Percentiles rank a stretch among this genome's conserved stretches.
Conservation (phyloP, 2,113 vertebrate species). For the Donacobius atricapilla region DNA sequence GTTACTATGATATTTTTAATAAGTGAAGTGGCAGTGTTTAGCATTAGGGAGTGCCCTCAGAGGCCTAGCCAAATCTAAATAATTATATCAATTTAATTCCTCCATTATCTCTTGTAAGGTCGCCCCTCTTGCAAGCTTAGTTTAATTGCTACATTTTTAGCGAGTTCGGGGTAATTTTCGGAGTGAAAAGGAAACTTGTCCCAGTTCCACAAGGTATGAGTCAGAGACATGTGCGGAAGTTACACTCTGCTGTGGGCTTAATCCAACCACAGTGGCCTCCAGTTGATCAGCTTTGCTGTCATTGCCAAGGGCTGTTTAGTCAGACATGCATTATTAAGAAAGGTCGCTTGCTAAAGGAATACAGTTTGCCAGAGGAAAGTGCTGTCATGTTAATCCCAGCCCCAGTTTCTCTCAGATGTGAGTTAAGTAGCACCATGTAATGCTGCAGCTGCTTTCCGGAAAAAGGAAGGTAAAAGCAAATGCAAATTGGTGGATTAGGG, state of each 20-base stretch:
- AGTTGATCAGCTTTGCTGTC: slow-evolving; percentile 33
- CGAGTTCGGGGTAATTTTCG: background rate
- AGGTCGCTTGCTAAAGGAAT: background rate
- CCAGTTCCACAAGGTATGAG: slow-evolving; percentile 51
- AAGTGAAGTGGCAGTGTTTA: background rate
- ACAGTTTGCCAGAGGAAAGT: slow-evolving; percentile 3
- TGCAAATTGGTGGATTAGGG: background rate
- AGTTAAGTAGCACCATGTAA: background rate
- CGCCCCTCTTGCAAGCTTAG: background rate
- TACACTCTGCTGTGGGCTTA: slow-evolving; percentile 12
- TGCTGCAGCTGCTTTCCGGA: background rate
- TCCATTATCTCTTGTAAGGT: background rate
- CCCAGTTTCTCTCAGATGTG: background rate
- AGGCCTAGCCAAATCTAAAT: background rate
- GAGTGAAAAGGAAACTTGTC: slow-evolving; percentile 38
- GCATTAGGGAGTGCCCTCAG: background rate
- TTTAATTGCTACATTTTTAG: background rate
- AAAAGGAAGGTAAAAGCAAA: background rate
- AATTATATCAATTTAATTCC: background rate
- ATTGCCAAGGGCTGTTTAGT: slow-evolving; percentile 40
- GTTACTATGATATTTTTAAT: background rate
- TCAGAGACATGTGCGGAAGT: slow-evolving; percentile 53
- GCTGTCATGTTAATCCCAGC: background rate
- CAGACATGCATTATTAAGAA: slow-evolving; percentile 18
- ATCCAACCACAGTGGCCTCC: background rate